phyloP scores from a whole-genome alignment of 2,797 vertebrate species.

The Myripristis murdjan region DNA sequence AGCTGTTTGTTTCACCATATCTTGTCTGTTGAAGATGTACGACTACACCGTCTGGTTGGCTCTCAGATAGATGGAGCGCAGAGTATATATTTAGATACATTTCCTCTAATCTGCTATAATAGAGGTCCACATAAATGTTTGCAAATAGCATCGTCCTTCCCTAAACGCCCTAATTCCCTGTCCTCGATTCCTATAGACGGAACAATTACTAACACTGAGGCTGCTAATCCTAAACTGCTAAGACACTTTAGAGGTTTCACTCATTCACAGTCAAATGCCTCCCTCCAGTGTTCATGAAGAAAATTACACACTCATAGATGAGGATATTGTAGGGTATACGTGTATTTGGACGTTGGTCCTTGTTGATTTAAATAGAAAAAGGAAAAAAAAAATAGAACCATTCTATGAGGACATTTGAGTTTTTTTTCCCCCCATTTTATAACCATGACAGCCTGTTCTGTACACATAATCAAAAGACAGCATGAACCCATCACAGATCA shows the following conservation, averaged over 20 bases:
- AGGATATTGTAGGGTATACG: neutral
- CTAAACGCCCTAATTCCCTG: neutral
- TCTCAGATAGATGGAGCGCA: too few relatives aligned
- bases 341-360: neutral
- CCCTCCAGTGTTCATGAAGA: slow-evolving; percentile 71
- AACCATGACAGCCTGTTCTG: too few relatives aligned
- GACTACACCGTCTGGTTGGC: too few relatives aligned
- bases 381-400: too few relatives aligned
- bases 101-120: neutral
- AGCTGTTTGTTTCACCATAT: neutral
- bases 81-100: too few relatives aligned
- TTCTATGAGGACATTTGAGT: too few relatives aligned
- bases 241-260: neutral
- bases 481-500: too few relatives aligned
- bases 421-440: too few relatives aligned
- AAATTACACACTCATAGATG: neutral
- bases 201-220: neutral
- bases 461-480: too few relatives aligned
- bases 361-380: too few relatives aligned
- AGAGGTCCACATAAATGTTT: neutral
- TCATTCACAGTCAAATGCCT: slow-evolving; percentile 66
- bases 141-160: neutral
- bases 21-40: too few relatives aligned
- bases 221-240: too few relatives aligned
- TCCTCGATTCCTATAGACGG: slow-evolving; percentile 1